These are phyloP conservation scores for Parazoanthus atlanticus DNA, from an alignment of 92 coral and sea anemone genomes.

Conservation along the genomic window DNA sequence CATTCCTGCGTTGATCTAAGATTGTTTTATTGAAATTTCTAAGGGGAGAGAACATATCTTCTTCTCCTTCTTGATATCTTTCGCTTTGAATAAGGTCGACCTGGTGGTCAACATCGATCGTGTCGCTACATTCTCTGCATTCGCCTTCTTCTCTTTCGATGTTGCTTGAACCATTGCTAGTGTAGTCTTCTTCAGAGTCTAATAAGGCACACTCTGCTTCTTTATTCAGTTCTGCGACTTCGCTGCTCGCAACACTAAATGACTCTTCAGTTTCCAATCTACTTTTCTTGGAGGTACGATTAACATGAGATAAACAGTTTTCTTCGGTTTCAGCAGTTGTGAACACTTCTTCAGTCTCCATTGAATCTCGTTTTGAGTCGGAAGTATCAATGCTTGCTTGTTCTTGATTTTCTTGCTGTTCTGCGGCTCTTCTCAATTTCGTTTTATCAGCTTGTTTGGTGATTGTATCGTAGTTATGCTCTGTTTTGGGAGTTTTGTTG, in stretches of 20 bases:
- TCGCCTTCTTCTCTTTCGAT: no score
- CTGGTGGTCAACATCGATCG: slow-evolving; percentile 43
- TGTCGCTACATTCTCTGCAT: slow-evolving; percentile 10
- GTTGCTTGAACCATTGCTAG: not conserved
- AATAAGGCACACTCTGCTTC: not conserved
- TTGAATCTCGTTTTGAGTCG: not conserved
- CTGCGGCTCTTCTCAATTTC: no score
- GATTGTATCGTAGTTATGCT: no score
- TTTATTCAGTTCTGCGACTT: not conserved
- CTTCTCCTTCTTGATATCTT: slow-evolving; percentile 52
- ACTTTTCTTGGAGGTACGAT: no score
- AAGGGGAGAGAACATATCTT: slow-evolving; percentile 39
- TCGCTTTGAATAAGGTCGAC: slow-evolving; percentile 47
- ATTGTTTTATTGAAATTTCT: not conserved
- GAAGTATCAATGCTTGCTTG: no score
- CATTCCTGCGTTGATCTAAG: not conserved
- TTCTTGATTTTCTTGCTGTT: no score
- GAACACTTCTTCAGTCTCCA: no score
- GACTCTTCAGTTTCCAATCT: no score
- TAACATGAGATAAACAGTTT: no score
- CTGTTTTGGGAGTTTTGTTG: not conserved
- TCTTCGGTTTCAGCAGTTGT: no score
- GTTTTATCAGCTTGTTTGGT: no score
- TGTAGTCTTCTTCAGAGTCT: not conserved
- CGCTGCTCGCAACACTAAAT: not conserved